Evolutionary conservation across 2,113 vertebrate genomes (phyloP), one percentile per base, ranked within the genome.

Genomic region (Xiphophorus couchianus): DNA sequence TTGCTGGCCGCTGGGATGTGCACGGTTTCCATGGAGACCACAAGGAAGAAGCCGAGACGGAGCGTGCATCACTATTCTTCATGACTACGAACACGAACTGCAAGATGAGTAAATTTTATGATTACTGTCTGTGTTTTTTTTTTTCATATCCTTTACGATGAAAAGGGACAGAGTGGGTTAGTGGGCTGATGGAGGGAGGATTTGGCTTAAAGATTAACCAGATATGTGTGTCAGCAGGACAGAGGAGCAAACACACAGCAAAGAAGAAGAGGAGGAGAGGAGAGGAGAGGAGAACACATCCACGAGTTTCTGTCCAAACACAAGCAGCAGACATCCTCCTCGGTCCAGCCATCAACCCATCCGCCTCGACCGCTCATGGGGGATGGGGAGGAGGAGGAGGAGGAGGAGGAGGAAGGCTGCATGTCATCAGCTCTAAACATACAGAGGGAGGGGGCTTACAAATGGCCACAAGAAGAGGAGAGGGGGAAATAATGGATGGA

Each of bases 221-320:
- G 89, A 89, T 88, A 70, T 88, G 42, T 28, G 84, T 92, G 90
- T 90, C 87, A 92, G 86, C 71, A 63, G 86, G 85, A 58, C 89
- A 77, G 58, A 82, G 70, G 48, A 77, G 28, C 48, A 31, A 31
- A 69, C 5, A 54, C 3, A 63, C 30, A 28, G 28, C 39, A 66
- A 51, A n/a, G 17, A 19, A 51, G 35, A 44, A 15, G 13, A 17
- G 42, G 28, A 51, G 35, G 37, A 15, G 13, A 17, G 42, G 28
- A 44, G 35, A 35, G 9, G 35, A 37, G 15, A 9, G 15, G 51
- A 65, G 39, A 58, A 3, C 0, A 14, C 29, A 31, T 31, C 71
- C 65, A 29, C 0, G 66, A 37, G 64, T 48, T 62, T 78, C 27
- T 33, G 39, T n/a, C 28, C 72, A 66, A 64, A 65, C 77, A 62